phyloP scores from a whole-genome alignment of 2,888 invertebrate species.

The Diplazon laetatorius region DNA sequence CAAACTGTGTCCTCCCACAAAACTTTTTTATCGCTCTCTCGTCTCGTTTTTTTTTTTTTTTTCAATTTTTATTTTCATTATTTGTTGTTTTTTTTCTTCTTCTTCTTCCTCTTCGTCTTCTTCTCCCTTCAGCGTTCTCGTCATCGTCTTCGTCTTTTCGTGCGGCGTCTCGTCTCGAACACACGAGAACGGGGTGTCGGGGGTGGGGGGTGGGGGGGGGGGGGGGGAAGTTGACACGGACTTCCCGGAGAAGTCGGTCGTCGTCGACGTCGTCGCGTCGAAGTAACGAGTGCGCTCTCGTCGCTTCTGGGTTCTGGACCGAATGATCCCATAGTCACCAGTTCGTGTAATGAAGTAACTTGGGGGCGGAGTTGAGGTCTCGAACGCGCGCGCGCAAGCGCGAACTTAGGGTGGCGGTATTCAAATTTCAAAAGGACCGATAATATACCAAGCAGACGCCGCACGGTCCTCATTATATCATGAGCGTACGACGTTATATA shows the following conservation, averaged over 20 bases:
- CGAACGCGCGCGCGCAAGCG: constrained; percentile 54
- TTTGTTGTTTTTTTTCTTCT: constrained; percentile 22
- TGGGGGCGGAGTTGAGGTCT: constrained; percentile 69
- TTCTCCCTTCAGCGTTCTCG: constrained; percentile 25
- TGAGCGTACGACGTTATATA: constrained; percentile 39
- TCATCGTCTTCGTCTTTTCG: constrained; percentile 19
- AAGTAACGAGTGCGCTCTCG: constrained; percentile 29
- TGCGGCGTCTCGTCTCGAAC: constrained; percentile 24
- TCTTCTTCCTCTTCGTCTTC: constrained; percentile 21
- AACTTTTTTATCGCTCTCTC: constrained; percentile 46
- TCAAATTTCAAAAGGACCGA: constrained; percentile 77
- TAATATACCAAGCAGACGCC: constrained; percentile 69
- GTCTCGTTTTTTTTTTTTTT: not conserved
- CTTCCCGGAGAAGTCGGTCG: constrained; percentile 64
- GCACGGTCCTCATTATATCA: constrained; percentile 73
- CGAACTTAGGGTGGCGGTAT: constrained; percentile 66
- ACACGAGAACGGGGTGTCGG: constrained; percentile 63
- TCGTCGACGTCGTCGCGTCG: constrained; percentile 29
- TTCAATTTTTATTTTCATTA: too few relatives aligned
- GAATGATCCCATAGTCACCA: constrained; percentile 57
- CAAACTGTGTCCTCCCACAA: constrained; percentile 49
- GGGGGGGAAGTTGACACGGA: constrained; percentile 67
- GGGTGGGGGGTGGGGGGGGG: too few relatives aligned
- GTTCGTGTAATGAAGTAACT: constrained; percentile 74
- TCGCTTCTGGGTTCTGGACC: constrained; percentile 33